Evolutionary conservation across 2,888 invertebrate genomes (phyloP).

Genomic region (Tetragonisca angustula): DNA sequence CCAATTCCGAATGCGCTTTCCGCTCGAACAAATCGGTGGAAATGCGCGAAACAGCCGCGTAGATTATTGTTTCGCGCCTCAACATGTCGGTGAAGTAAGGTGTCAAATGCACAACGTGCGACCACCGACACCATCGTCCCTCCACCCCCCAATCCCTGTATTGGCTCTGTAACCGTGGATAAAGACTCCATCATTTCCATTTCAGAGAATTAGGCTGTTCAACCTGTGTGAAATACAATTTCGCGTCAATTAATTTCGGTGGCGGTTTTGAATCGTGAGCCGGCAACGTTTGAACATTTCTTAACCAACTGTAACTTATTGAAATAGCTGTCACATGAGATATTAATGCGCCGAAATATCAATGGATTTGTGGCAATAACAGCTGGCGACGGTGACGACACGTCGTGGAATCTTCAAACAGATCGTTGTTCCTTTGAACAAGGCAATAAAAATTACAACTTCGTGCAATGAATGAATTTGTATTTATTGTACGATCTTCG

Average conservation of each 20-base stretch:
- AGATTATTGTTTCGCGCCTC: slow-evolving; percentile 10
- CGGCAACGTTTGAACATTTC: slow-evolving; percentile 27
- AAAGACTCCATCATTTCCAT: slow-evolving; percentile 54
- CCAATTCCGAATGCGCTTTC: not conserved
- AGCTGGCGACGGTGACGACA: not conserved
- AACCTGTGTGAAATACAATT: slow-evolving; percentile 44
- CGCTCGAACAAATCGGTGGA: slow-evolving; percentile 2
- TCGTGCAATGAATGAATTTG: not conserved
- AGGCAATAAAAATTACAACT: not conserved
- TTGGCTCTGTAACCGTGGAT: slow-evolving; percentile 26
- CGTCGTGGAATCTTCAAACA: slow-evolving; percentile 8
- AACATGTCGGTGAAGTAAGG: slow-evolving; percentile 24
- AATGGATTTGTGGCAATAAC: slow-evolving; percentile 13
- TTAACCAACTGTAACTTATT: slow-evolving; percentile 30
- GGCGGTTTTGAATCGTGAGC: slow-evolving; percentile 23
- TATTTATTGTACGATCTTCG: too few relatives aligned
- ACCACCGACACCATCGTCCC: not conserved
- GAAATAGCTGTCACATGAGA: slow-evolving; percentile 17
- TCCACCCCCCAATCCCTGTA: not conserved
- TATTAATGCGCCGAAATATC: not conserved
- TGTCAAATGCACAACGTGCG: slow-evolving; percentile 49
- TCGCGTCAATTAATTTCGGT: slow-evolving; percentile 45
- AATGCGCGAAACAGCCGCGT: slow-evolving; percentile 2
- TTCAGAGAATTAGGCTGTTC: slow-evolving; percentile 50
- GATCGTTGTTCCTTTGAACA: not conserved